Percentiles rank a stretch among this genome's conserved stretches.
Conservation (phyloP, 2,797 vertebrate genomes). For the Rachycentron canadum region DNA sequence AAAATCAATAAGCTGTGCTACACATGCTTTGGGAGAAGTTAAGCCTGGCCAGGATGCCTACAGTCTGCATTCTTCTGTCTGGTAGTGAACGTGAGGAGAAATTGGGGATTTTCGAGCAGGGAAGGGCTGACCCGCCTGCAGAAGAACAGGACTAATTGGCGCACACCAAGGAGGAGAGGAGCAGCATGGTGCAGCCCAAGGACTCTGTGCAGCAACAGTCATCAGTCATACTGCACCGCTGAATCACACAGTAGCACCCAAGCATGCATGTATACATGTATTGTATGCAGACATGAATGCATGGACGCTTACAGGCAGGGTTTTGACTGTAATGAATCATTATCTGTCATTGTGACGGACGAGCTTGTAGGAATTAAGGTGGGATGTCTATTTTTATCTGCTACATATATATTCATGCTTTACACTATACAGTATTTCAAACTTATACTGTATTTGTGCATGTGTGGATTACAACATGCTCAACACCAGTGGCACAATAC, state of each 20-base stretch:
- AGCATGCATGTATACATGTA: constrained; percentile 56
- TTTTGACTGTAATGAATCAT: constrained; percentile 65
- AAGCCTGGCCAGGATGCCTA: constrained; percentile 53
- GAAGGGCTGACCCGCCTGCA: constrained; percentile 69
- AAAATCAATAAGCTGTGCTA: constrained; percentile 64
- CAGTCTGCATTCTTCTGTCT: constrained; percentile 54
- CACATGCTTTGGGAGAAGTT: constrained; percentile 56
- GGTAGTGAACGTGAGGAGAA: constrained; percentile 50
- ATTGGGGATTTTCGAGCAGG: constrained; percentile 47
- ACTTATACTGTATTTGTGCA: not conserved
- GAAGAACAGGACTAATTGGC: constrained; percentile 80
- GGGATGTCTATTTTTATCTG: constrained; percentile 67
- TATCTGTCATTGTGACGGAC: constrained; percentile 61
- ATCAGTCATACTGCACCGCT: constrained; percentile 73
- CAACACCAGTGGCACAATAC: not conserved
- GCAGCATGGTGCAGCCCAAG: constrained; percentile 59
- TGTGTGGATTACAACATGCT: not conserved
- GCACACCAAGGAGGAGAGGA: constrained; percentile 62
- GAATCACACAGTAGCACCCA: constrained; percentile 47
- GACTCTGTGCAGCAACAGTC: constrained; percentile 67
- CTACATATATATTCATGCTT: constrained; percentile 35
- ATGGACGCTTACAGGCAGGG: constrained; percentile 27
- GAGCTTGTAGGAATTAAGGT: constrained; percentile 45
- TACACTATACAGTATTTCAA: not conserved
- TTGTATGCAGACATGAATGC: constrained; percentile 41